Evolutionary conservation across 2,113 vertebrate species (phyloP), one percentile per base, ranked within the genome.

Genomic region (Maylandia zebra): DNA sequence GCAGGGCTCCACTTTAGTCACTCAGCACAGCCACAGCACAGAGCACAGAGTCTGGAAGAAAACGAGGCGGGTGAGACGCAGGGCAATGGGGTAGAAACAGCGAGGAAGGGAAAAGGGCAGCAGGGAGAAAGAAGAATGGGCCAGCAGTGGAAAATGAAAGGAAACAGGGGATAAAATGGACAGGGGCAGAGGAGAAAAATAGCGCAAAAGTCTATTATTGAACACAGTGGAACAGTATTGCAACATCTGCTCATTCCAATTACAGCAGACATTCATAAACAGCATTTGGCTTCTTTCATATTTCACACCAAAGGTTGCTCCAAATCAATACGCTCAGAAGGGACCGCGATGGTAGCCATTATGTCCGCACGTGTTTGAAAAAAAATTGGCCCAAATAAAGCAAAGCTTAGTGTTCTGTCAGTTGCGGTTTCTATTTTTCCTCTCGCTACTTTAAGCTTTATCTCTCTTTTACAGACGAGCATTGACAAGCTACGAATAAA

Each of bases 1-100:
- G 90, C 82, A 88, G 81, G 76, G 88, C 90, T 95, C 96, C 93
- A 61, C 91, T 95, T 78, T 97, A 97, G 97, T 97, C 97, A 97
- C 95, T 96, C 94, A 95, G 95, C 90, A 83, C 95, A 90, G 90
- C 91, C 91, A 93, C 95, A 87, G 59, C 90, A 92, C 91, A 95
- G 91, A 94, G 93, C 88, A 90, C 84, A 52, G 92, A 95, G 85
- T 96, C 98, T 98, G 89, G 19, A 89, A 91, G 36, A 91, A 66
- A 27, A 69, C 10, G 8, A 83, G 71, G 82, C 52, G 45, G 83
- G 53, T 71, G n/a, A 80, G 55, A 52, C 9, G 82, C 64, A 38
- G 34, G 85, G n/a, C 41, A 61, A 71, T 45, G 19, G 30, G 56
- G 19, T 13, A 74, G 32, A 34, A 41, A 34, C 4, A 32, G 81